These are phyloP conservation scores for Drosophila antonietae DNA, from an alignment of 2,888 invertebrate genomes.

Conservation along the genomic window DNA sequence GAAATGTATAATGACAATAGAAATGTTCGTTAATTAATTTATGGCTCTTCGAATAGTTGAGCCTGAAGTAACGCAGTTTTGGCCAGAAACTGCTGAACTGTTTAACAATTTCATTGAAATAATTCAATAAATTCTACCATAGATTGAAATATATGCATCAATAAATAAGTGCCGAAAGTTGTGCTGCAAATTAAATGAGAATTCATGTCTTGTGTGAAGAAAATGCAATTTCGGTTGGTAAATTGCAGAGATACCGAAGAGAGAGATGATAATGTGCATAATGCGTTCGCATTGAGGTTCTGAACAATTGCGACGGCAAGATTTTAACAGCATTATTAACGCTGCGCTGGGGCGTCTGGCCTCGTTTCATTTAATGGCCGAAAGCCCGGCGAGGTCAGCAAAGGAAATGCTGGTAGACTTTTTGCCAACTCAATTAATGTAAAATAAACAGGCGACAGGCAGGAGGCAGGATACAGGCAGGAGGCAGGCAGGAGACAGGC, in stretches of 20 bases:
- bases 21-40: conserved; percentile 4
- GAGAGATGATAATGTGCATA: conserved; percentile 14
- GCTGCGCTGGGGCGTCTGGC: conserved; percentile 19
- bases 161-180: conserved; percentile 27
- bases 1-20: not conserved
- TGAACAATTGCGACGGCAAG: conserved; percentile 39
- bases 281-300: conserved; percentile 15
- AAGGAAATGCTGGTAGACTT: conserved; percentile 70
- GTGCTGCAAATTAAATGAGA: conserved; percentile 19
- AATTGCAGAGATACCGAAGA: conserved; percentile 8
- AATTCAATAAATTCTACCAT: not conserved
- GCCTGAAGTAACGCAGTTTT: not conserved
- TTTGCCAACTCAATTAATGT: conserved; percentile 78
- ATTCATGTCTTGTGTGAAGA: not conserved
- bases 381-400: conserved; percentile 54
- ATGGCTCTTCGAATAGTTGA: not conserved
- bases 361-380: conserved; percentile 59
- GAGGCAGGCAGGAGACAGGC: not conserved
- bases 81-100: not conserved
- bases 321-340: conserved; percentile 67
- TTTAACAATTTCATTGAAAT: conserved; percentile 2
- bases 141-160: conserved; percentile 13
- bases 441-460: conserved; percentile 67
- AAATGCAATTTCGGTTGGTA: conserved; percentile 11
- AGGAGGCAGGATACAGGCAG: not conserved